Evolutionary conservation across 2,797 vertebrate genomes (phyloP).

Genomic region (Parambassis ranga): DNA sequence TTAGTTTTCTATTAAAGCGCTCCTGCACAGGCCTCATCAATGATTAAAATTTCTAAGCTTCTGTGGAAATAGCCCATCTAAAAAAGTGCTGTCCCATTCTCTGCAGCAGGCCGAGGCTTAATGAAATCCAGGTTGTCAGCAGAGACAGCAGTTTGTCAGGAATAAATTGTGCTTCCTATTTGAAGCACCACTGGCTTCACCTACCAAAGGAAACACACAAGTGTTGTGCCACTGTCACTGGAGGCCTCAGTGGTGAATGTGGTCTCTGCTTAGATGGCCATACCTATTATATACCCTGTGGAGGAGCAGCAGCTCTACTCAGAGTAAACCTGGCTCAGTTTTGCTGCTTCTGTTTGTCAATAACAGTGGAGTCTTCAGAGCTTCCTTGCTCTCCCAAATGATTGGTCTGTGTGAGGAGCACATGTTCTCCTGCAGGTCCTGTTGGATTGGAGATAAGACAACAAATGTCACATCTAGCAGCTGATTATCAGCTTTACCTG

Average conservation of each 20-base stretch:
- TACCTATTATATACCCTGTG: too few species aligned
- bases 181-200: conserved; percentile 39
- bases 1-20: conserved; percentile 71
- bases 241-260: not conserved
- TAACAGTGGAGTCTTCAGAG: too few species aligned
- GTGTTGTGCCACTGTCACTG: conserved; percentile 2
- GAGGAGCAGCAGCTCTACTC: not conserved
- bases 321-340: too few species aligned
- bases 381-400: too few species aligned
- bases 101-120: conserved; percentile 39
- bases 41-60: conserved; percentile 68
- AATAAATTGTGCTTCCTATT: conserved; percentile 59
- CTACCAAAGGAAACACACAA: not conserved
- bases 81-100: conserved; percentile 54
- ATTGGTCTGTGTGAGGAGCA: too few species aligned
- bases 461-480: too few species aligned
- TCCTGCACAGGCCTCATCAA: conserved; percentile 68
- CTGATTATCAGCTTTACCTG: too few species aligned
- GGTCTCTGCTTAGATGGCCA: too few species aligned
- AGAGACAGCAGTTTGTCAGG: conserved; percentile 53
- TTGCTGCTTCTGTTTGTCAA: too few species aligned
- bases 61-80: conserved; percentile 65
- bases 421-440: too few species aligned
- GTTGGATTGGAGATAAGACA: too few species aligned
- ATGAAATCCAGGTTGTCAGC: conserved; percentile 67